Percentiles rank a stretch among this genome's conserved stretches.
Evolutionary conservation across 2,888 invertebrate genomes (phyloP).

Genomic region (Hyalella azteca): DNA sequence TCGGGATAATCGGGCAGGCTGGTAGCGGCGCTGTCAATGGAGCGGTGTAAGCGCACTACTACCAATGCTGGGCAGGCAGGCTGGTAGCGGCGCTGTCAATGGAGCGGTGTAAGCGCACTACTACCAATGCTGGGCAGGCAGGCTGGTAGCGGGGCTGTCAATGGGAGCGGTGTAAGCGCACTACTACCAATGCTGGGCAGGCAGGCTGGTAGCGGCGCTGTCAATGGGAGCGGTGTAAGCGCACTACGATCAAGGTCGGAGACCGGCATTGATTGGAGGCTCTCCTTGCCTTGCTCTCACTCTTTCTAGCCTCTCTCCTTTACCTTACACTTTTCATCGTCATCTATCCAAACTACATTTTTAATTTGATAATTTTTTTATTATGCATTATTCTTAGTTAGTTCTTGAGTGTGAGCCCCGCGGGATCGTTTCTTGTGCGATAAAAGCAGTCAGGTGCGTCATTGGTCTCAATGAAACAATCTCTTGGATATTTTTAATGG

Average conservation of each 20-base stretch:
- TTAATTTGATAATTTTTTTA: too few relatives aligned
- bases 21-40: too few relatives aligned
- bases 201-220: neutral
- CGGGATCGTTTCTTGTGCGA: too few relatives aligned
- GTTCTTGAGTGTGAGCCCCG: too few relatives aligned
- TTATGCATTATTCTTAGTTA: too few relatives aligned
- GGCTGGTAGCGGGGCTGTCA: neutral
- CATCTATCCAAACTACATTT: too few relatives aligned
- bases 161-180: neutral
- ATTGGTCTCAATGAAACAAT: too few relatives aligned
- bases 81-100: constrained; percentile 4
- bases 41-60: too few relatives aligned
- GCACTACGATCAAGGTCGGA: constrained; percentile 16
- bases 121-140: neutral
- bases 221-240: neutral
- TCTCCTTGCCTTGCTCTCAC: neutral
- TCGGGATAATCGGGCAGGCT: too few relatives aligned
- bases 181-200: neutral
- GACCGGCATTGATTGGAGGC: constrained; percentile 5
- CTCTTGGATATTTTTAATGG: too few relatives aligned
- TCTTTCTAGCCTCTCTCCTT: neutral
- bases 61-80: neutral
- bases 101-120: neutral
- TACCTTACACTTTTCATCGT: too few relatives aligned
- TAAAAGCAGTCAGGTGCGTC: too few relatives aligned